Evolutionary conservation across 2,797 vertebrate species (phyloP).

Genomic region (Falco concolor): DNA sequence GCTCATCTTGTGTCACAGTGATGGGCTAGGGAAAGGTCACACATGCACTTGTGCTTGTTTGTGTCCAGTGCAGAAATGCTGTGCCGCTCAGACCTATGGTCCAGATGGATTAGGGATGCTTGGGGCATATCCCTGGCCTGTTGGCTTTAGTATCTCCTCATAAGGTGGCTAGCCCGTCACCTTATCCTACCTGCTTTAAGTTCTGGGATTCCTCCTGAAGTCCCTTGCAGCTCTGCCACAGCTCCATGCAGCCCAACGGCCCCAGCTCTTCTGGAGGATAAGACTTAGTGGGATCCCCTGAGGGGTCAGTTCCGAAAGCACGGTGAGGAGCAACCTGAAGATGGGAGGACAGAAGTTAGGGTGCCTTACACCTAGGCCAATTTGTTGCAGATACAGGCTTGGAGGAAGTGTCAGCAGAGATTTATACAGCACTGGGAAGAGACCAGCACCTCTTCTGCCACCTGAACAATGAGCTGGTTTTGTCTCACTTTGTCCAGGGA

Average conservation of each 20-base stretch:
- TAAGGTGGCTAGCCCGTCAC: not conserved
- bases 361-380: not conserved
- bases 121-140: not conserved
- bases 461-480: not conserved
- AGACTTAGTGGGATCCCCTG: not conserved
- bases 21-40: not conserved
- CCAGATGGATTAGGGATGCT: not conserved
- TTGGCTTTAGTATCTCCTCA: not conserved
- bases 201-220: not conserved
- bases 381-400: not conserved
- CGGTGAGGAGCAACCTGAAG: not conserved
- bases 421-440: not conserved
- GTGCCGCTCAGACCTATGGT: not conserved
- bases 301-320: not conserved
- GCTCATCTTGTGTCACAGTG: not conserved
- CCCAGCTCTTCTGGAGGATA: not conserved
- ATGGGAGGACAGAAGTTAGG: not conserved
- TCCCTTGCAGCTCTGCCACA: not conserved
- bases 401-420: accelerated
- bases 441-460: not conserved
- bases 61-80: not conserved
- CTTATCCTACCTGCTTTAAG: not conserved
- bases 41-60: accelerated
- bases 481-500: not conserved
- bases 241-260: not conserved